Evolutionary conservation across 2,113 vertebrate species (phyloP).

Genomic region (Burhinus bistriatus): DNA sequence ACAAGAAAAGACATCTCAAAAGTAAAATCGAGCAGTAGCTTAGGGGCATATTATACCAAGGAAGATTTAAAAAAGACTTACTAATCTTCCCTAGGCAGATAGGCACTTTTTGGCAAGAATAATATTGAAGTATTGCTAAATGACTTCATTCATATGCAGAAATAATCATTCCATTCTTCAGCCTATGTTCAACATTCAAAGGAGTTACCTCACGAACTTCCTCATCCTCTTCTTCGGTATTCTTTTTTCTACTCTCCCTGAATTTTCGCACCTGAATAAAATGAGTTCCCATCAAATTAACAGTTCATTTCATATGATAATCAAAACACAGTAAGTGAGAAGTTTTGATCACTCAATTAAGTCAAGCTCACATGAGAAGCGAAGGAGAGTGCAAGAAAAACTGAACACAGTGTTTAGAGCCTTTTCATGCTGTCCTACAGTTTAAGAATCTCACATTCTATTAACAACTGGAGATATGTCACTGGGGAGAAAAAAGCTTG

Average conservation of each 20-base stretch:
- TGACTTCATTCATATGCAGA: neutral
- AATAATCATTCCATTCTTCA: neutral
- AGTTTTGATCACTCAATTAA: neutral
- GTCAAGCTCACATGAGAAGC: neutral
- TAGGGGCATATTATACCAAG: neutral
- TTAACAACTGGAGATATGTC: neutral
- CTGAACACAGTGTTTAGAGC: neutral
- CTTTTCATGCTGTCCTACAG: neutral
- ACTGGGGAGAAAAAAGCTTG: neutral
- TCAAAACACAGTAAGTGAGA: neutral
- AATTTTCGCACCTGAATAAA: constrained; percentile 81
- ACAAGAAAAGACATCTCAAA: neutral
- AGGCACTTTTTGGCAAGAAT: neutral
- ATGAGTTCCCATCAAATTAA: neutral
- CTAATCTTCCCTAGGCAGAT: neutral
- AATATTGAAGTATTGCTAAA: neutral
- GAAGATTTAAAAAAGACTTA: neutral
- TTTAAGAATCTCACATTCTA: neutral
- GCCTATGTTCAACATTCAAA: neutral
- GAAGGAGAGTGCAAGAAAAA: neutral
- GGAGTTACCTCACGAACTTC: constrained; percentile 87
- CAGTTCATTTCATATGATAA: neutral
- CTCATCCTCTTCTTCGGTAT: constrained; percentile 87
- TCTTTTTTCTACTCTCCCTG: constrained; percentile 86
- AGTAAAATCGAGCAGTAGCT: neutral